phyloP scores from a whole-genome alignment of 1,140 invertebrate genomes.

The Mesaphorura yosii region DNA sequence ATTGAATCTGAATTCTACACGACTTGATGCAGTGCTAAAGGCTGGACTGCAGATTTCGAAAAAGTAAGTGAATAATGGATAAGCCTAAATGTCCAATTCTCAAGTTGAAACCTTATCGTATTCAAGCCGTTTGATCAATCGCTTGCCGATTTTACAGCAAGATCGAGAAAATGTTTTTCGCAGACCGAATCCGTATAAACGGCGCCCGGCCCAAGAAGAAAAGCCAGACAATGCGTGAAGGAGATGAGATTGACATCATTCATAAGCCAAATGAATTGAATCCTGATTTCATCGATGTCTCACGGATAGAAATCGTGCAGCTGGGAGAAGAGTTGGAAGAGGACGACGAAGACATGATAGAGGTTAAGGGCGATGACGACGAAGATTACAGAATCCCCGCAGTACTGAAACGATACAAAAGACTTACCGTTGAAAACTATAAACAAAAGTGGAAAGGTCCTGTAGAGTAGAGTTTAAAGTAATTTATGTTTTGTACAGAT shows the following conservation, averaged over 20 bases:
- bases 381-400: conserved; percentile 35
- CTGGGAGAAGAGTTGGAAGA: conserved; percentile 30
- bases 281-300: conserved; percentile 44
- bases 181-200: conserved; percentile 53
- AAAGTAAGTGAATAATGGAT: conserved; percentile 43
- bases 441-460: conserved; percentile 23
- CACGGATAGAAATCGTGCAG: conserved; percentile 47
- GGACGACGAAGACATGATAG: conserved; percentile 34
- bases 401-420: conserved; percentile 47
- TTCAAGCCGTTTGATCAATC: not conserved
- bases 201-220: conserved; percentile 53
- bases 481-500: not conserved
- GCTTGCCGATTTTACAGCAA: conserved; percentile 40
- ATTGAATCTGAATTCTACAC: conserved; percentile 46
- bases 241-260: conserved; percentile 55
- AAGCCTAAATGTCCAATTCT: too few relatives aligned
- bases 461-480: not conserved
- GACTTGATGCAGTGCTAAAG: conserved; percentile 54
- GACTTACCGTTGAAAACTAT: conserved; percentile 51
- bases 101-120: conserved; percentile 5
- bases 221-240: conserved; percentile 43
- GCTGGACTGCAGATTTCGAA: conserved; percentile 51
- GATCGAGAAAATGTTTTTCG: conserved; percentile 53
- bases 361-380: conserved; percentile 14
- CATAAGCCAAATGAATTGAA: conserved; percentile 46